Conservation (phyloP, 1,140 invertebrate genomes). For the Eriocheir sinensis region DNA sequence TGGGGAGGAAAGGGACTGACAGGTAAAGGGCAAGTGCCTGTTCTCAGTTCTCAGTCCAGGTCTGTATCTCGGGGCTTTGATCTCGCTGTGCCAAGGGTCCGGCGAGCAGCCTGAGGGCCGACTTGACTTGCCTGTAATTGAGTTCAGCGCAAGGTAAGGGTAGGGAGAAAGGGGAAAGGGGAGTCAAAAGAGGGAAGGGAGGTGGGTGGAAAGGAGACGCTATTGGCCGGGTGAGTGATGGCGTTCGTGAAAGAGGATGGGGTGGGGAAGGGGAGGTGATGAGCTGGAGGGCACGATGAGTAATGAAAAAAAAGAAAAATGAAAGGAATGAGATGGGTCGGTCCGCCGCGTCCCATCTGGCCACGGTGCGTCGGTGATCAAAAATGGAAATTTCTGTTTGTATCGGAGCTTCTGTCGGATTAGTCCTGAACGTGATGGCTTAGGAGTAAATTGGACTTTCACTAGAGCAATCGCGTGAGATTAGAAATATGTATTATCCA, state of each 20-base stretch:
- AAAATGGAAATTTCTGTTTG: not conserved
- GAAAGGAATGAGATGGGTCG: too few species aligned
- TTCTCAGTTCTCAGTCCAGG: not conserved
- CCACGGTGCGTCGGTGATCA: not conserved
- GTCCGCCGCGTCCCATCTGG: not conserved
- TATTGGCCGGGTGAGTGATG: not conserved
- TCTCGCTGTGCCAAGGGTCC: not conserved
- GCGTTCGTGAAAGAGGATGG: not conserved
- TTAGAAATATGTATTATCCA: not conserved
- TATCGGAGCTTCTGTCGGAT: not conserved
- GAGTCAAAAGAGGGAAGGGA: not conserved
- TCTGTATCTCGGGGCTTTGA: not conserved
- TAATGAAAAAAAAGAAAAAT: too few species aligned
- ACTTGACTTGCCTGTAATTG: not conserved
- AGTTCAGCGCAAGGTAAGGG: not conserved
- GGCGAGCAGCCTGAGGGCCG: not conserved
- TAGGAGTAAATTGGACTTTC: not conserved
- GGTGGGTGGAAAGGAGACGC: not conserved
- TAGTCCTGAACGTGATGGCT: not conserved
- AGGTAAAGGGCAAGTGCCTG: too few species aligned
- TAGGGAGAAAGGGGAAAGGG: not conserved
- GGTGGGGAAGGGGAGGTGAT: too few species aligned
- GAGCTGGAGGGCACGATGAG: too few species aligned
- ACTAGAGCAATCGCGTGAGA: not conserved
- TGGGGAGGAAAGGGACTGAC: too few species aligned